Evolutionary conservation across 2,888 invertebrate genomes (phyloP).

Genomic region (Hydrotaea diabolus): DNA sequence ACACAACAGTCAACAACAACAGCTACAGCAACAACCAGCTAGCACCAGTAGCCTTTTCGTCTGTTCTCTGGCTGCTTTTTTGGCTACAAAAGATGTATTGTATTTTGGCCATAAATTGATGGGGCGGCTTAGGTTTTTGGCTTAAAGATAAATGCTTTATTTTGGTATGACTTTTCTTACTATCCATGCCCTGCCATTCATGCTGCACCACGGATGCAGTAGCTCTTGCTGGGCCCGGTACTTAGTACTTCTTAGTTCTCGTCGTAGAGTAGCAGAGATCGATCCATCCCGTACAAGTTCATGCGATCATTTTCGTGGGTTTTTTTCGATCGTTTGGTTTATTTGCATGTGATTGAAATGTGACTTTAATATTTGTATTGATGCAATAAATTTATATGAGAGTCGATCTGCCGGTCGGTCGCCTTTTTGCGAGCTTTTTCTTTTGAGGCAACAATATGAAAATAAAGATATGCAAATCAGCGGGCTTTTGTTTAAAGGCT

Average conservation of each 20-base stretch:
- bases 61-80: constrained; percentile 27
- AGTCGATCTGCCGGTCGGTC: constrained; percentile 61
- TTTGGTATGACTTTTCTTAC: constrained; percentile 20
- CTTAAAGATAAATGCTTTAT: constrained; percentile 61
- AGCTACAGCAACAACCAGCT: background rate
- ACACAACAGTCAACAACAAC: background rate
- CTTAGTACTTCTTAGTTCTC: background rate
- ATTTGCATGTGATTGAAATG: constrained; percentile 78
- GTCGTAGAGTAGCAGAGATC: constrained; percentile 7
- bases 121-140: constrained; percentile 66
- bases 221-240: constrained; percentile 8
- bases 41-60: constrained; percentile 56
- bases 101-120: constrained; percentile 62
- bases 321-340: constrained; percentile 58
- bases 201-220: background rate
- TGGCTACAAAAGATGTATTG: constrained; percentile 59
- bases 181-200: background rate
- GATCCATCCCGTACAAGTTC: constrained; percentile 47
- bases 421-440: constrained; percentile 39
- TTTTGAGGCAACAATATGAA: constrained; percentile 57
- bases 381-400: constrained; percentile 73
- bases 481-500: background rate
- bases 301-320: constrained; percentile 44
- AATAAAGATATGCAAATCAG: constrained; percentile 70
- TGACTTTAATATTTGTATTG: constrained; percentile 77